Evolutionary conservation across 2,888 invertebrate genomes (phyloP), one percentile per base, ranked within the genome.

Genomic region (Galeruca laticollis): DNA sequence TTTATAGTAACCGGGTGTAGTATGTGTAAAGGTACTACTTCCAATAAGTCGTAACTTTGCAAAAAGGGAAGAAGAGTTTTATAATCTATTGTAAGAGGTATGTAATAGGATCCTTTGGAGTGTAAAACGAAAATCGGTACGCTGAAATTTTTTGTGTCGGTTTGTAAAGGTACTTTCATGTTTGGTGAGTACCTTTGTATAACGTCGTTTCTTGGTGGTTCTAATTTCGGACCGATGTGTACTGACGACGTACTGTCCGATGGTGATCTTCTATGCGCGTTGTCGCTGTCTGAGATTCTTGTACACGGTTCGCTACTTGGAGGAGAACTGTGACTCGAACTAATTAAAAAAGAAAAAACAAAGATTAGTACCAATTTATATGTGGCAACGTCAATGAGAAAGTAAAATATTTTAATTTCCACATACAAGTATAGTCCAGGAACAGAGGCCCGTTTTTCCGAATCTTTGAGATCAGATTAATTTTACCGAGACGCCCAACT

Each of bases 101-200:
- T 90, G 86, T 97, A 97, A 86, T 93, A 97, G 59, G 91, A 89
- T 49, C 97, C 96, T 74, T 92, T 91, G n/a, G 95, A 90, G 84
- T 97, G 96, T 43, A 97, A 87, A 2, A 95, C 96, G 84, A 97
- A 97, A 47, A 96, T 93, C 0, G 97, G 97, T 60, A 97, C 92
- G 60, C 90, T 88, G 74, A 90, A 87, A 15, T 85, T 85, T 35
- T 81, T 80, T 47, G 75, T 56, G 37, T 77, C 75, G 59, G 67
- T 62, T 62, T 78, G 73, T 43, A 60, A 69, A 31, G 71, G 57
- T 3, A 26, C 13, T 67, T 76, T 76, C 1, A 70, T 65, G 37
- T 61, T 74, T 6, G 80, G 77, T 6, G 78, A 79, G 57, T 75
- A 77, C 40, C 76, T 71, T 15, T 74, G 78, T 13, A 75, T 52